phyloP scores from a whole-genome alignment of 1,140 invertebrate species.

The Drosophila rufa region DNA sequence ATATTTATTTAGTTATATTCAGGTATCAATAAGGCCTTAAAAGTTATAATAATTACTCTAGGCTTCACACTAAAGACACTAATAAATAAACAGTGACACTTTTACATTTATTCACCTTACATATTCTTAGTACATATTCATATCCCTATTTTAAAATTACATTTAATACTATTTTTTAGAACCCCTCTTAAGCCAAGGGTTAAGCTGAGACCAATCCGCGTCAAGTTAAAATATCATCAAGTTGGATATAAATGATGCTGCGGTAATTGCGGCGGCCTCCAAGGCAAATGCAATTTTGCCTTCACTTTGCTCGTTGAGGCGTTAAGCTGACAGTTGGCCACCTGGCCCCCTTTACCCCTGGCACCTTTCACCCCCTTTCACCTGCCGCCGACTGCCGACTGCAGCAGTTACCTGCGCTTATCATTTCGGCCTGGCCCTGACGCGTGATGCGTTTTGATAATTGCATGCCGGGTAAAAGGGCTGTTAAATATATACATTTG shows the following conservation, averaged over 20 bases:
- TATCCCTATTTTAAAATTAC: not conserved
- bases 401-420: slow-evolving; percentile 26
- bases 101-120: too few species aligned
- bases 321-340: slow-evolving; percentile 60
- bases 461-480: slow-evolving; percentile 38
- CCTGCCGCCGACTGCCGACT: not conserved
- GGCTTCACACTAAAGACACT: too few species aligned
- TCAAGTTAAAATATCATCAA: slow-evolving; percentile 53
- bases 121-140: not conserved
- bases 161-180: not conserved
- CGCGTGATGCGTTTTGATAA: slow-evolving; percentile 55
- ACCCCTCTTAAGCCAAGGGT: not conserved
- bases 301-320: slow-evolving; percentile 71
- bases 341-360: slow-evolving; percentile 18
- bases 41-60: too few species aligned
- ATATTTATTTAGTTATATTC: too few species aligned
- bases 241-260: slow-evolving; percentile 70
- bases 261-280: slow-evolving; percentile 73
- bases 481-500: slow-evolving; percentile 41
- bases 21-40: too few species aligned
- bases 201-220: slow-evolving; percentile 26
- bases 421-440: slow-evolving; percentile 52
- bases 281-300: slow-evolving; percentile 66
- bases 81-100: too few species aligned
- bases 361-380: slow-evolving; percentile 14